These are phyloP conservation scores for Heliothis peltigera DNA, from an alignment of 2,888 invertebrate genomes.

Conservation along the genomic window DNA sequence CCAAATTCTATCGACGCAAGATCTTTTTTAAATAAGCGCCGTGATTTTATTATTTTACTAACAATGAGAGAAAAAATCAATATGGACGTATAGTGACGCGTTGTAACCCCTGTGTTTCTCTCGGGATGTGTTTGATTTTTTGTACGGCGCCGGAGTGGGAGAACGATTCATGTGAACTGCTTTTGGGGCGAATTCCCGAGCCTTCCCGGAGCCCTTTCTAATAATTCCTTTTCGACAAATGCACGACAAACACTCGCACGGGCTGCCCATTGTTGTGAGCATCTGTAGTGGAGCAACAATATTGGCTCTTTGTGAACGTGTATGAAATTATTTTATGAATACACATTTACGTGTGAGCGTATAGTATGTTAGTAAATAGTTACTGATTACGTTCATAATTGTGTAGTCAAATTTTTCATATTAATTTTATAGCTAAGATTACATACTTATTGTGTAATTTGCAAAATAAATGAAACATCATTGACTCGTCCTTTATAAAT, in stretches of 20 bases:
- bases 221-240: conserved; percentile 90
- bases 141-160: conserved; percentile 88
- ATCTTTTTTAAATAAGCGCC: conserved; percentile 82
- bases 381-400: conserved; percentile 29
- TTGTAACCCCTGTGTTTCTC: conserved; percentile 90
- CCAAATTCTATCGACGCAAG: conserved; percentile 84
- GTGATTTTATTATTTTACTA: conserved; percentile 87
- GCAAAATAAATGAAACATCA: conserved; percentile 39
- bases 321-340: conserved; percentile 80
- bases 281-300: conserved; percentile 87
- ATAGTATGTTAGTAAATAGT: conserved; percentile 56
- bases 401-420: conserved; percentile 41
- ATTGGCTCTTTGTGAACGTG: conserved; percentile 78
- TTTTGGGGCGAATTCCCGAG: conserved; percentile 90
- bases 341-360: conserved; percentile 60
- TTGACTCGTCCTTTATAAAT: conserved; percentile 42
- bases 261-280: conserved; percentile 85
- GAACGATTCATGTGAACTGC: conserved; percentile 89
- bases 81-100: conserved; percentile 87
- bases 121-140: conserved; percentile 90
- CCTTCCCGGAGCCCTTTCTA: conserved; percentile 88
- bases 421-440: neutral
- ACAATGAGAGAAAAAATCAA: conserved; percentile 89
- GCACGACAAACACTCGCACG: conserved; percentile 89
- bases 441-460: conserved; percentile 16